Evolutionary conservation across 2,888 invertebrate genomes (phyloP), one percentile per base, ranked within the genome.

Genomic region (Pinctada fucata): DNA sequence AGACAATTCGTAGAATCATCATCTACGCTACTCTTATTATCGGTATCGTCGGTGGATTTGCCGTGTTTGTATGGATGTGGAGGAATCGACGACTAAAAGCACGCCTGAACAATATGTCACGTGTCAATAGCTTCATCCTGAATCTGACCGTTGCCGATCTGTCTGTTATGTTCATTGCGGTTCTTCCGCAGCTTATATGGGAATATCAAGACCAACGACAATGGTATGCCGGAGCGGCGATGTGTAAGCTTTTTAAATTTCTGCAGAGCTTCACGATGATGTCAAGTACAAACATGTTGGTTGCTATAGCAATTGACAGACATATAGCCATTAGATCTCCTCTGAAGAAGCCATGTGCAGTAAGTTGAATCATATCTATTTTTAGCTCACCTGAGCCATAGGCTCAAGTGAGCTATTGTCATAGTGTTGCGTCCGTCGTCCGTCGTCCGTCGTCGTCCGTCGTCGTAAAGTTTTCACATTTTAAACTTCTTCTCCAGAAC

Each of bases 221-320:
- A 10, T 92, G 92, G 92, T 72, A 85, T 16, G 90, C 91, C 0
- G 92, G 92, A 0, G 90, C 90, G 64, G 82, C 87, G 51, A 85
- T 90, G 87, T 93, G 93, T 81, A 88, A 90, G 74, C 78, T 91
- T 31, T 82, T 92, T 73, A 92, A 92, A 84, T 91, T 91, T 82
- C 77, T 89, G 3, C 92, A 92, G 83, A 91, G 90, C 52, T 91
- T 91, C 73, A 84, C 90, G 47, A 88, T 92, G 78, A 90, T 90
- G 79, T 86, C 90, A 64, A 92, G 92, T 81, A 91, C 90, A 65
- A 91, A 91, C 81, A 91, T 92, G 90, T 81, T 93, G 58, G 90
- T 92, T 2, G 90, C 91, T 10, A 90, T 93, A 50, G 92, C 92
- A 48, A 79, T 92, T 6, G 93, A 93, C 84, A 84, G 93, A n/a